Percentiles rank a stretch among this genome's conserved stretches.
These are phyloP conservation scores for Meta bourneti DNA, from an alignment of 2,888 invertebrate genomes.

Conservation along the genomic window DNA sequence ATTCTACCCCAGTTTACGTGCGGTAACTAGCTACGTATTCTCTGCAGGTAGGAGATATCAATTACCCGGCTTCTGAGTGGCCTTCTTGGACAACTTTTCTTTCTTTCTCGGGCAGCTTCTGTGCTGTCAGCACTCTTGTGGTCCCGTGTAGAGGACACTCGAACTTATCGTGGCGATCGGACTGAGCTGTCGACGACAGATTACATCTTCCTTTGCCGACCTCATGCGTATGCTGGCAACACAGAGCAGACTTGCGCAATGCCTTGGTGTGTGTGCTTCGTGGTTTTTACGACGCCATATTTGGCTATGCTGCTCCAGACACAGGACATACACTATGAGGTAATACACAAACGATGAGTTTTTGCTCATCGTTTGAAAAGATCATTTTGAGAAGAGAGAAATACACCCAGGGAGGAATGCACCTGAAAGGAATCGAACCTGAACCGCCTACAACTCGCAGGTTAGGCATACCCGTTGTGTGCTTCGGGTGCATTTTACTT, in stretches of 20 bases:
- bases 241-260: neutral
- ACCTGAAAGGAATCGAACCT: no score
- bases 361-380: no score
- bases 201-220: neutral
- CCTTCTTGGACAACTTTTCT: neutral
- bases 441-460: no score
- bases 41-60: neutral
- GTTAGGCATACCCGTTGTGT: no score
- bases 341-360: no score
- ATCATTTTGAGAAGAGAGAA: no score
- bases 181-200: conserved; percentile 19
- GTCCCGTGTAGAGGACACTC: conserved; percentile 62
- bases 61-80: neutral
- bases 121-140: conserved; percentile 70
- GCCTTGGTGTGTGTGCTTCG: neutral
- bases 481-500: no score
- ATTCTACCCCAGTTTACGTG: neutral
- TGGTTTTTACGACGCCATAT: neutral
- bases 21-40: neutral
- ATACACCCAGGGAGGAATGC: no score
- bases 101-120: neutral
- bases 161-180: conserved; percentile 60
- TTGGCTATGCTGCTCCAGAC: no score
- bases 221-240: no score
- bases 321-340: no score